Base-by-base conservation (phyloP, 2,888 invertebrate genomes). In the Cerceris ruficornis region DNA sequence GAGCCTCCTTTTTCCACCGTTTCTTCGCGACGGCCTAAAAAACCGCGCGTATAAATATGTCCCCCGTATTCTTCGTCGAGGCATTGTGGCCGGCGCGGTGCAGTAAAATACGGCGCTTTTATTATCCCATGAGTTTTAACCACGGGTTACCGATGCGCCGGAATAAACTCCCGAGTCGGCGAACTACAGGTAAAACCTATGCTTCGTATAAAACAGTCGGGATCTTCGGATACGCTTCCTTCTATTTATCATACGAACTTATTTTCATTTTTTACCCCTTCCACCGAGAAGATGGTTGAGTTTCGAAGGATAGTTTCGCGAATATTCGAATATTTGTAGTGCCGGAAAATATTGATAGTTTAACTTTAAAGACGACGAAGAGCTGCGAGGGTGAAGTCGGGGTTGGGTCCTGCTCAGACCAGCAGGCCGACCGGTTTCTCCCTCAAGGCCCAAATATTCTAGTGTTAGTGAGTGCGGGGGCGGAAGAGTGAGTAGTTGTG, bases 41-140 rank as follows among this genome's bases (percentile, higher is more conserved):
- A 15, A 50, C 66, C 13, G 28, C 41, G 87, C 87, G 83, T 86
- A 88, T 89, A 89, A 89, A 89, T 89, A 89, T 84, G 87, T 83
- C 86, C 79, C 81, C 79, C 81, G 88, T 88, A 89, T 89, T 89
- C 88, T 88, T 86, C 84, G 86, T 84, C 80, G 78, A 81, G 88
- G 85, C 82, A 89, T 89, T 88, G 88, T 87, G 86, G 86, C 75
- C 86, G 83, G 79, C 81, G 85, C 82, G 83, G 67, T 78, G 81
- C 78, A 73, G 80, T 88, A 83, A 89, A 88, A 89, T 88, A 88
- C 88, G 84, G 82, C 77, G 84, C 84, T 85, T 89, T 89, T 88
- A 88, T 88, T 89, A 89, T 89, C 84, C 85, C 83, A 80, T 81
- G 88, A 89, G 89, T 86, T 86, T 88, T 86, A 85, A 80, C 80